Evolutionary conservation across 30 jellyfish, hydroid and myxozoan genomes (phyloP), one percentile per base, ranked within the genome.

Genomic region (Cassiopea xamachana): DNA sequence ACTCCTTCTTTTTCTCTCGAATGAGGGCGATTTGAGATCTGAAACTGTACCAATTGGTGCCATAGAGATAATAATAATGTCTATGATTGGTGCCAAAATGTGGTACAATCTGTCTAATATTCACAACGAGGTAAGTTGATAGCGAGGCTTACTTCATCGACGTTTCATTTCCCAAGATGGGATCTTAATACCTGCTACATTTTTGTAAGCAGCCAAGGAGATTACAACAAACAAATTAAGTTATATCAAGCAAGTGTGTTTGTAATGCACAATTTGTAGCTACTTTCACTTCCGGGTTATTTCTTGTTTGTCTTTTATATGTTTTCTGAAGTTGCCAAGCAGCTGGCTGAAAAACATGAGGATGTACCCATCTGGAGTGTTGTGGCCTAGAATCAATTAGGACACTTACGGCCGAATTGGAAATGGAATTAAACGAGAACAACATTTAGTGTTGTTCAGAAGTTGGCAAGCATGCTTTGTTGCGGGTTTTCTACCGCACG

Each of bases 401-500:
- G 64, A 3, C 10, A 55, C 64, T 3, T 10, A 55, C 7, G 64
- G 12, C 8, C 0, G 15, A 64, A 64, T 17, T 64, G 74, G 27
- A 64, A 64, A 64, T 2, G 2, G 27, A 64, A 9, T 2, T 64
- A 5, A 64, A 64, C 43, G 27, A 64, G 19, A 64, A 9, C 15
- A 9, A 14, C 43, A 13, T 9, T 64, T 4, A 4, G 43, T 7
- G 6, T 5, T 2, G 15, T 64, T 64, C 15, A 64, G 74, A 64
- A 13, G 74, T 27, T 2, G 27, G 19, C 2, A 9, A 64, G 14
- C 8, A 82, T 82, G 90, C 60, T 68, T 69, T 82, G 75, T 79
- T 82, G 83, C n/a, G 80, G 83, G 75, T n/a, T 82, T 43, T 82
- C 83, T 2, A 59, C 58, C 74, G 12, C 90, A 2, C 83, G 83